Evolutionary conservation across 2,888 invertebrate genomes (phyloP).

Genomic region (Agonopterix heracliana): DNA sequence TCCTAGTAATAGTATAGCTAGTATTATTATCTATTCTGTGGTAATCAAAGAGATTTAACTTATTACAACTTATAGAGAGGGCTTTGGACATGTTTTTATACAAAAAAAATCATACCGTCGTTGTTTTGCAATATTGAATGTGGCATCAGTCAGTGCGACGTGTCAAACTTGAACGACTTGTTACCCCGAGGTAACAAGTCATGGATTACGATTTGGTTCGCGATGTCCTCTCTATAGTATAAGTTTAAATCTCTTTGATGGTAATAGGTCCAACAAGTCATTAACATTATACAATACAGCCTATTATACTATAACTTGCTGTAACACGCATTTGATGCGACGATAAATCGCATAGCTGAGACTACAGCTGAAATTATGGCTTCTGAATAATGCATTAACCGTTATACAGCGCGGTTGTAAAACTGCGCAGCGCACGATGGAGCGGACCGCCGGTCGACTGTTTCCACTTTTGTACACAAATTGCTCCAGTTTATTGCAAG

Average conservation of each 20-base stretch:
- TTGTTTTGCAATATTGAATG: no score
- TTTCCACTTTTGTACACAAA: conserved; percentile 20
- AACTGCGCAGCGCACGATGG: conserved; percentile 35
- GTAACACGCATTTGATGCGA: conserved; percentile 43
- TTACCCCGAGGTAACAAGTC: no score
- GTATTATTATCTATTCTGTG: background rate
- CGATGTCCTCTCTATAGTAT: no score
- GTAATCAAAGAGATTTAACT: no score
- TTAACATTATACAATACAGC: background rate
- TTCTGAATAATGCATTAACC: conserved; percentile 67
- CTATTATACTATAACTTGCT: background rate
- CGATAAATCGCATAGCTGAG: conserved; percentile 57
- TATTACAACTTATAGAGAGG: no score
- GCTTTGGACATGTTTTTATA: no score
- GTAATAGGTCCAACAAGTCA: background rate
- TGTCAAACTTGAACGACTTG: no score
- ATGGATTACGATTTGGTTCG: no score
- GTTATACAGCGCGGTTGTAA: conserved; percentile 51
- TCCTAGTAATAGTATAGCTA: background rate
- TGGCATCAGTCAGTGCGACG: no score
- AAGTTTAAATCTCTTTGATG: no score
- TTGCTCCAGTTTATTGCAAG: conserved; percentile 41
- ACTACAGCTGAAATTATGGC: conserved; percentile 61
- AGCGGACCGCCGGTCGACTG: conserved; percentile 10
- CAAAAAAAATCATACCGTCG: no score